Base-by-base conservation (phyloP, 2,797 vertebrate species). In the Syndactyla subalaris region DNA sequence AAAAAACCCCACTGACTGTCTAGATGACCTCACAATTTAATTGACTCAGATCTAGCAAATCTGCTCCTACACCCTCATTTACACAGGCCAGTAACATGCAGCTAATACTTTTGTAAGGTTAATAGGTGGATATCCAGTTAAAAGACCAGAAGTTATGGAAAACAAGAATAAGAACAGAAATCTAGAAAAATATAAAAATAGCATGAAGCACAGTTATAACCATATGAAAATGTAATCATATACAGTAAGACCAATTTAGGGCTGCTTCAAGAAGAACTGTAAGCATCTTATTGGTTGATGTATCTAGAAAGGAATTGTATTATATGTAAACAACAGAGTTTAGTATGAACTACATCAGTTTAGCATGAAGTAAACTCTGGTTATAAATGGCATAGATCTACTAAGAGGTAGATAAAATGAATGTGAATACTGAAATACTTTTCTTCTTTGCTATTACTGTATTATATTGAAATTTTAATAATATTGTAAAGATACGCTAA, bases 1-100 rank as follows among this genome's bases (percentile, higher is more conserved):
- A 34, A 58, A 55, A 27, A 14, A 45, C 7, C 10, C 27, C 5
- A 4, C 32, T 4, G 17, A 0, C 12, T 55, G 7, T 57, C 29
- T 46, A 9, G 8, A 29, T 70, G 21, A 58, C 19, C 66, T 65
- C 8, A 70, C 8, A 58, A 85, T 59, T 49, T 49, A 41, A 3
- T 38, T 49, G 32, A 61, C 5, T 51, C 16, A 67, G 17, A 29
- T 10, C 13, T 48, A 79, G 2, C 5, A 32, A 26, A 88, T 22
- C 51, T 63, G 34, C 5, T 88, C 23, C 21, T 61, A 26, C 10
- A 38, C 2, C 4, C 2, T n/a, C 16, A 22, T 43, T 82, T 85
- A 55, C 46, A 65, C 16, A 49, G 18, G 11, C 1, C 18, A 59
- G 7, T 68, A 38, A 76, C 14, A 62, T 61, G 2, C 30, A 66